Evolutionary conservation across 2,888 invertebrate species (phyloP).

Genomic region (Spisula solida): DNA sequence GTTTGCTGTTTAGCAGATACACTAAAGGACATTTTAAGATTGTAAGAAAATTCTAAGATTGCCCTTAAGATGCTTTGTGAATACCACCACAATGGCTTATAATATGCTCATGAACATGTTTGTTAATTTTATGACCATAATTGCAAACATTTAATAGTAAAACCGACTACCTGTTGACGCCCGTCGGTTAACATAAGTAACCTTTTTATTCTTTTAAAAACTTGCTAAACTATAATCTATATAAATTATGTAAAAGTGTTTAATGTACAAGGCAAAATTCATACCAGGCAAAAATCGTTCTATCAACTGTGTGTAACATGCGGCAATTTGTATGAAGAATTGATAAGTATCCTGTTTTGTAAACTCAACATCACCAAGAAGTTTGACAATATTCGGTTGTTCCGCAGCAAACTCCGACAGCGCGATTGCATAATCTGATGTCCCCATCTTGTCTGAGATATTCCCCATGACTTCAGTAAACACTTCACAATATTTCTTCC

Average conservation of each 20-base stretch:
- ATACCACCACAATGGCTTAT: too few species aligned
- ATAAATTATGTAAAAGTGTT: background rate
- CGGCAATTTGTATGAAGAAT: slow-evolving; percentile 68
- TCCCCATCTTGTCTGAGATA: slow-evolving; percentile 48
- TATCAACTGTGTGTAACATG: slow-evolving; percentile 55
- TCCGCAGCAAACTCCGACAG: slow-evolving; percentile 59
- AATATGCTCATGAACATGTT: too few species aligned
- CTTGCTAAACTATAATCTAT: too few species aligned
- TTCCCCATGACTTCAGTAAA: slow-evolving; percentile 62
- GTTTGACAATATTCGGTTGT: slow-evolving; percentile 67
- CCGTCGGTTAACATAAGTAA: too few species aligned
- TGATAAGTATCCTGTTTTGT: slow-evolving; percentile 63
- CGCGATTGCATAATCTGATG: slow-evolving; percentile 57
- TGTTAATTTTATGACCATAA: too few species aligned
- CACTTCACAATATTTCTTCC: slow-evolving; percentile 58
- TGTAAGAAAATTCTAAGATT: too few species aligned
- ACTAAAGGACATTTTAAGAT: too few species aligned
- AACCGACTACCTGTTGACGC: too few species aligned
- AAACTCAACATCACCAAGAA: slow-evolving; percentile 60
- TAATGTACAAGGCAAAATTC: slow-evolving; percentile 58
- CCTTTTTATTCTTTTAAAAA: too few species aligned
- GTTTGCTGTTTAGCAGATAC: too few species aligned
- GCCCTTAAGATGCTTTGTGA: too few species aligned
- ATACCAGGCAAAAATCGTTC: slow-evolving; percentile 65
- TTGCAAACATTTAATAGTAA: too few species aligned